Conservation (phyloP, 2,888 invertebrate species). For the Macrosoma leucophasiata region DNA sequence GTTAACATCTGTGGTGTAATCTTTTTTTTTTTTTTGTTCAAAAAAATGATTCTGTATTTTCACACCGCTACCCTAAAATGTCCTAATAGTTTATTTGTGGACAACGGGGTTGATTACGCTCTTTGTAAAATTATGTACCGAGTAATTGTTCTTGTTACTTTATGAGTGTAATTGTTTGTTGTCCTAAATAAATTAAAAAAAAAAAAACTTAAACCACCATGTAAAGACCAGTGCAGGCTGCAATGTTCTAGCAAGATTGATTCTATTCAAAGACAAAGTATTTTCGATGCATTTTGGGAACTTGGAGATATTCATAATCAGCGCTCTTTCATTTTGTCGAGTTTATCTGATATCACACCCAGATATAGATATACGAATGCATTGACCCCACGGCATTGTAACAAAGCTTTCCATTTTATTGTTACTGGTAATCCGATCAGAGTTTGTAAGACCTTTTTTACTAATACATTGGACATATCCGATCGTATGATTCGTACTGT, state of each 20-base stretch:
- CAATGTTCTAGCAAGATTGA: conserved; percentile 16
- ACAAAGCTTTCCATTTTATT: conserved; percentile 7
- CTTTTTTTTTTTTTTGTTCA: too few relatives aligned
- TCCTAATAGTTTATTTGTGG: too few relatives aligned
- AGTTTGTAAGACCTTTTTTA: conserved; percentile 22
- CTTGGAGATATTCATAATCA: conserved; percentile 12
- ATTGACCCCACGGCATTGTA: neutral
- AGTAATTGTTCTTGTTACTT: too few relatives aligned
- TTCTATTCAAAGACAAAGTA: conserved; percentile 3
- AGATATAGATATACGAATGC: conserved; percentile 4
- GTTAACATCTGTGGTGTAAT: too few relatives aligned
- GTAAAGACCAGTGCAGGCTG: conserved; percentile 8
- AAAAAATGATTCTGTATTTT: too few relatives aligned
- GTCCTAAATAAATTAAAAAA: too few relatives aligned
- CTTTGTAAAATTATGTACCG: too few relatives aligned
- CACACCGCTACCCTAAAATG: too few relatives aligned
- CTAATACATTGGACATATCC: conserved; percentile 16
- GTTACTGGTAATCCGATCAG: conserved; percentile 6
- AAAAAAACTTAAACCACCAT: conserved; percentile 22
- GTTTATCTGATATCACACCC: conserved; percentile 14
- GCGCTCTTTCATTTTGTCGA: conserved; percentile 20
- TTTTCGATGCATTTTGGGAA: conserved; percentile 5
- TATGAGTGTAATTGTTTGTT: too few relatives aligned
- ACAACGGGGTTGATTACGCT: too few relatives aligned
- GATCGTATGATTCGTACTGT: conserved; percentile 18